phyloP scores from a whole-genome alignment of 2,797 vertebrate genomes.

The Moxostoma hubbsi region DNA sequence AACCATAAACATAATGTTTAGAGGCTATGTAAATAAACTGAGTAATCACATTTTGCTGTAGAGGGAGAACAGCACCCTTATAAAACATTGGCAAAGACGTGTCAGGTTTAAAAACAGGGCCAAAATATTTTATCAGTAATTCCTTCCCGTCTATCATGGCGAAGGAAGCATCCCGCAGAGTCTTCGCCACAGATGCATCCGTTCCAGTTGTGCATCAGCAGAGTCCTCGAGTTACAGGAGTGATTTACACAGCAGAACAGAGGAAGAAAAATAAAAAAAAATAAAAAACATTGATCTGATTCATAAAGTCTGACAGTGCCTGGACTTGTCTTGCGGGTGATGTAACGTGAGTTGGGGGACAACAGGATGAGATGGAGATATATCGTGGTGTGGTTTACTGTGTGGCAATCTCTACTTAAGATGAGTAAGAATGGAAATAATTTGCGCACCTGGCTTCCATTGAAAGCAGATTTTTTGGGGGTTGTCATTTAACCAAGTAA shows the following conservation, averaged over 20 bases:
- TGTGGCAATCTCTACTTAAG: constrained; percentile 22
- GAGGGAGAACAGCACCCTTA: constrained; percentile 41
- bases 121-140: constrained; percentile 52
- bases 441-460: constrained; percentile 41
- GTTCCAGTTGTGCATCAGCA: constrained; percentile 54
- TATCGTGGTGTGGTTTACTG: constrained; percentile 11
- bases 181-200: constrained; percentile 67
- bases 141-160: constrained; percentile 67
- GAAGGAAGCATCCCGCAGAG: constrained; percentile 59
- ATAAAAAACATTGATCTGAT: constrained; percentile 61
- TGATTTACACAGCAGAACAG: constrained; percentile 66
- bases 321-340: constrained; percentile 61
- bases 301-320: constrained; percentile 68
- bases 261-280: constrained; percentile 54
- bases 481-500: constrained; percentile 47
- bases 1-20: constrained; percentile 53
- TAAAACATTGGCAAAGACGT: constrained; percentile 35
- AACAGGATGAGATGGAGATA: constrained; percentile 45
- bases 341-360: constrained; percentile 43
- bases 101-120: neutral
- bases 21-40: constrained; percentile 67
- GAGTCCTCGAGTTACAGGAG: constrained; percentile 55
- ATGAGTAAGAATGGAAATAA: constrained; percentile 16
- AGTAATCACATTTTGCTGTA: constrained; percentile 67
- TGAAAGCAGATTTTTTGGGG: constrained; percentile 35